A percentile compares a stretch with the other conserved stretches of the same genome.
These are phyloP conservation scores for Mus caroli DNA, from an alignment of 2,797 vertebrate genomes.

Conservation along the genomic window DNA sequence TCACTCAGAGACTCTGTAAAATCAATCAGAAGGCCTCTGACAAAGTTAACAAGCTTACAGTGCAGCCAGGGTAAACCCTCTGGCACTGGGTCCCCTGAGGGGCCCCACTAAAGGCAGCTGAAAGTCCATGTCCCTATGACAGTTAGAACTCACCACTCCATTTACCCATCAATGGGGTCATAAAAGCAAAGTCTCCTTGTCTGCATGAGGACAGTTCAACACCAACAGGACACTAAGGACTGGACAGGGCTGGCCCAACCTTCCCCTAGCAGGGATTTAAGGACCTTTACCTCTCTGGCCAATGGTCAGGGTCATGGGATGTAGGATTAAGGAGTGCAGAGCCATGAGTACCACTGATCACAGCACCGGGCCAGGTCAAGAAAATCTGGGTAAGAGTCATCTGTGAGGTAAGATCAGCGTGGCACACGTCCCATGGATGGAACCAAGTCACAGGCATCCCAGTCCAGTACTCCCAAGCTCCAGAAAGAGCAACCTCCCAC, in stretches of 20 bases:
- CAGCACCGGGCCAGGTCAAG: background rate
- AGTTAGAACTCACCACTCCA: constrained; percentile 78
- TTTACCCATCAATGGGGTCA: constrained; percentile 61
- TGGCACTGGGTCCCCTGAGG: background rate
- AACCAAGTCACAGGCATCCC: background rate
- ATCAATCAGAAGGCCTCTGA: background rate
- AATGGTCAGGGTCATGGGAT: background rate
- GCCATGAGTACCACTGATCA: background rate
- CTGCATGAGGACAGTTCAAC: constrained; percentile 83
- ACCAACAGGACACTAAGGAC: background rate
- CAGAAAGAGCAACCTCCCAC: background rate
- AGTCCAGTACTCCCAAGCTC: background rate
- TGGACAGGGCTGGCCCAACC: background rate
- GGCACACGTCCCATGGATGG: background rate
- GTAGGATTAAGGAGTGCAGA: background rate
- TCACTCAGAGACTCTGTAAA: background rate
- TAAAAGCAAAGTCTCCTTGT: constrained; percentile 86
- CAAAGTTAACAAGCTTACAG: background rate
- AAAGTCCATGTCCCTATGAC: background rate
- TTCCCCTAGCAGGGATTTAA: background rate
- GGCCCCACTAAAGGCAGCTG: background rate
- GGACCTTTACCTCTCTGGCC: background rate
- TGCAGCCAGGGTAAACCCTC: background rate
- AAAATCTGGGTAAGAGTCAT: background rate
- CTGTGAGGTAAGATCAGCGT: background rate